Evolutionary conservation across 2,888 invertebrate genomes (phyloP), one percentile per base, ranked within the genome.

Genomic region (Xylophagus ater): DNA sequence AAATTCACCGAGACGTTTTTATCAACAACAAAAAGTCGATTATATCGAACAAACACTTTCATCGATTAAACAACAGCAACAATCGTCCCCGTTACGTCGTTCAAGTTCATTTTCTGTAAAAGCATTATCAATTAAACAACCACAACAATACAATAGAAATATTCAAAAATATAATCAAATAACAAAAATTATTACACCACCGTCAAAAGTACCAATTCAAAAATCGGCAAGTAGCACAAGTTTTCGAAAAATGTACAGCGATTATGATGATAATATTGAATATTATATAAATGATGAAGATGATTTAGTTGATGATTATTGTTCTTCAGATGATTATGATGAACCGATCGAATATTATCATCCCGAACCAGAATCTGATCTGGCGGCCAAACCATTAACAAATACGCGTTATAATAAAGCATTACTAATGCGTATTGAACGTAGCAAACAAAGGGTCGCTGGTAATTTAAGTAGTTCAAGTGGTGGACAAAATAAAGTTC

Each of bases 401-500:
- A 71, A 69, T 47, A 74, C 75, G 55, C 73, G 71, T 42, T 77
- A 78, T 50, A 89, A 88, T 58, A 71, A 84, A 47, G 80, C 82
- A n/a, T 69, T 76, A 43, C 72, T 79, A 56, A 66, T 81, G 65
- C 67, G 84, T 30, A 62, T 65, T 37, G 65, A 65, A 39, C 54
- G 62, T 6, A 65, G 63, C 47, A 65, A 63, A 31, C 61, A 61
- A 43, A 57, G 57, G 29, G 61, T 58, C 2, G 52, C 55, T 10
- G 56, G 52, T 23, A 36, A 37, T 6, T 44, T 44, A 4, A 51
- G 47, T 32, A 15, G 42, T 1, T 8, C 38, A 3, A 13, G 28
- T 12, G 32, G 26, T 23, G 21, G 30, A 8, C 37, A 30, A 25
- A 37, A 31, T 21, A 40, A 38, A 33, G n/a, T n/a, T n/a, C 15